Base-by-base conservation (phyloP, 2,888 invertebrate genomes). In the Stegophylla sp. region DNA sequence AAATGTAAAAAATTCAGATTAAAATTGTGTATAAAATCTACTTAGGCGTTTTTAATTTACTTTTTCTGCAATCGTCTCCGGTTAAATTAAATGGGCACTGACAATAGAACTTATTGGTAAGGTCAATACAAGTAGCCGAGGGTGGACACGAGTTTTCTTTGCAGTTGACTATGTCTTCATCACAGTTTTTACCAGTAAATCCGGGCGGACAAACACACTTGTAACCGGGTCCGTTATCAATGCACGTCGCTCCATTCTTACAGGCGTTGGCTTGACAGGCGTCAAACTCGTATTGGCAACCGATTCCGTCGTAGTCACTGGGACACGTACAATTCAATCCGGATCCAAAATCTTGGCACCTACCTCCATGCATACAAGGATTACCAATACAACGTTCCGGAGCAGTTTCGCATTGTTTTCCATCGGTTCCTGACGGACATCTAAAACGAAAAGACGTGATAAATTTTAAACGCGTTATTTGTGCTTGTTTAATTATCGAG, bases 51-150 rank as follows among this genome's bases (percentile, higher is more conserved):
- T n/a, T 28, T 63, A 75, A 86, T 90, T 89, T 90, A 96, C 95
- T 92, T 90, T 98, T 98, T 86, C 96, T 91, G 85, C 98, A 98
- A 85, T 96, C 95, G 86, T 96, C 96, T 73, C 98, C 98, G 28
- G 97, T 98, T 85, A 96, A 90, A 86, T 97, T 97, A 87, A 97
- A 96, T 12, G 97, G 97, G 89, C 98, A 98, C 86, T 96, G 95
- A 85, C 98, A 98, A 86, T 95, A 96, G 88, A 95, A 96, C 85
- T 92, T 91, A 84, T 94, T 94, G 63, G 94, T 95, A 67, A 96
- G 88, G 87, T 97, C 96, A 84, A 97, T 93, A 86, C 97, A 97
- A 3, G 92, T 94, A 0, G 96, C 95, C 15, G 96, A 95, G 74
- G 96, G 96, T 72, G 96, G 95, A 85, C 97, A 97, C 0, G 96